Evolutionary conservation across 2,113 vertebrate species (phyloP).

Genomic region (Leucosticte australis): DNA sequence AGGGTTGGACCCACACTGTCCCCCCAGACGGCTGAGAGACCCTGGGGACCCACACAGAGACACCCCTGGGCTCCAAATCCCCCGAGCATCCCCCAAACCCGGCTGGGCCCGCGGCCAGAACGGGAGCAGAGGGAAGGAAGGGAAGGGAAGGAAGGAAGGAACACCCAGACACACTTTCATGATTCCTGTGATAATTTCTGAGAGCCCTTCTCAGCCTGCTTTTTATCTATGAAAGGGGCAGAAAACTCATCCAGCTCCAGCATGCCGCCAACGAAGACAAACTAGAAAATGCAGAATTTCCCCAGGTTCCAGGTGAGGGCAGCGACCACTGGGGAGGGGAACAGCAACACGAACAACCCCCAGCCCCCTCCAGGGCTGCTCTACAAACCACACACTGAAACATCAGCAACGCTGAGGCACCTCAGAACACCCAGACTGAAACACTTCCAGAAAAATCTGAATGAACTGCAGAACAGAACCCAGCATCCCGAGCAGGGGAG

Average conservation of each 20-base stretch:
- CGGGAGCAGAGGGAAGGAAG: neutral
- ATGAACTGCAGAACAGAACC: neutral
- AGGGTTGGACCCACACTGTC: rapidly evolving
- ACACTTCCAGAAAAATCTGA: neutral
- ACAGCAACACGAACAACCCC: rapidly evolving
- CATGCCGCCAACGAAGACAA: rapidly evolving
- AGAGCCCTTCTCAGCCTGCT: neutral
- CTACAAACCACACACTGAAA: rapidly evolving
- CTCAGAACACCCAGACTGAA: rapidly evolving
- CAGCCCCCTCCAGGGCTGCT: neutral
- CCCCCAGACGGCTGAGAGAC: rapidly evolving
- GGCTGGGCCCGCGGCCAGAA: rapidly evolving
- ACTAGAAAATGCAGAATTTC: neutral
- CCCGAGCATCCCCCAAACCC: rapidly evolving
- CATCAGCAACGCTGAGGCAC: rapidly evolving
- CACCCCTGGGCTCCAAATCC: rapidly evolving
- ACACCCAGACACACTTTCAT: rapidly evolving
- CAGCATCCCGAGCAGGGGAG: neutral
- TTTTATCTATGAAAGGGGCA: rapidly evolving
- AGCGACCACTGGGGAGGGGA: rapidly evolving
- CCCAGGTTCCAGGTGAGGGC: rapidly evolving
- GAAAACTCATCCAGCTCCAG: neutral
- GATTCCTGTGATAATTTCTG: rapidly evolving
- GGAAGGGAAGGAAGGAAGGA: neutral
- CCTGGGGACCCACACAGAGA: neutral